Evolutionary conservation across 2,113 vertebrate genomes (phyloP).

Genomic region (Callorhinus ursinus): DNA sequence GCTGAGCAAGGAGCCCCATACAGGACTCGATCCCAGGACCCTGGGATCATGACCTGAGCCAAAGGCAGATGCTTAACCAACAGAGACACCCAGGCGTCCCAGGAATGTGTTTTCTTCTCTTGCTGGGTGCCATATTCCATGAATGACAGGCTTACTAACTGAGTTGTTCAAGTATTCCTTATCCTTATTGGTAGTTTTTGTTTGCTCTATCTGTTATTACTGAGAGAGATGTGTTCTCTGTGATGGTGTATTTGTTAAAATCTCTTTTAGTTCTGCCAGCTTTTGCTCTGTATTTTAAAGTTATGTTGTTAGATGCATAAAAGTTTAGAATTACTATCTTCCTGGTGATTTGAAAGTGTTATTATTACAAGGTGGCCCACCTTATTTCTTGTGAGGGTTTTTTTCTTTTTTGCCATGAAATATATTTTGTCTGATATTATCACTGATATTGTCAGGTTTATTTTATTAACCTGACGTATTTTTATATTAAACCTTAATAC

Average conservation of each 20-base stretch:
- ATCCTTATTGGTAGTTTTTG: neutral
- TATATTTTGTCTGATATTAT: conserved; percentile 6
- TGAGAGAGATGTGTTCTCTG: neutral
- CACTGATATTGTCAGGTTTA: neutral
- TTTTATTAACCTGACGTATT: neutral
- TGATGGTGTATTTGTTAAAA: conserved; percentile 22
- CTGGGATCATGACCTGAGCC: too few species aligned
- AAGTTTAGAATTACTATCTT: conserved; percentile 22
- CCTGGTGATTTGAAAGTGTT: neutral
- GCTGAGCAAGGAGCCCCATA: too few species aligned
- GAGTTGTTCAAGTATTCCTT: neutral
- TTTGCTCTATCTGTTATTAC: neutral
- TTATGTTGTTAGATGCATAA: neutral
- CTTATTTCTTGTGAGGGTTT: neutral
- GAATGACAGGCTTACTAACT: neutral
- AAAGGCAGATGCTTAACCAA: too few species aligned
- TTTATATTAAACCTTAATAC: neutral
- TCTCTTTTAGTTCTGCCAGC: neutral
- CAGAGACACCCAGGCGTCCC: too few species aligned
- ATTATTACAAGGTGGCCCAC: neutral
- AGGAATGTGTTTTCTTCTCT: neutral
- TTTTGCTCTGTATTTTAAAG: neutral
- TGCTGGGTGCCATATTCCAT: neutral
- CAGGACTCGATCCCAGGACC: too few species aligned
- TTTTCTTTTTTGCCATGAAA: neutral